phyloP scores from a whole-genome alignment of 2,888 invertebrate species.

The Kryphioiulus occultus region DNA sequence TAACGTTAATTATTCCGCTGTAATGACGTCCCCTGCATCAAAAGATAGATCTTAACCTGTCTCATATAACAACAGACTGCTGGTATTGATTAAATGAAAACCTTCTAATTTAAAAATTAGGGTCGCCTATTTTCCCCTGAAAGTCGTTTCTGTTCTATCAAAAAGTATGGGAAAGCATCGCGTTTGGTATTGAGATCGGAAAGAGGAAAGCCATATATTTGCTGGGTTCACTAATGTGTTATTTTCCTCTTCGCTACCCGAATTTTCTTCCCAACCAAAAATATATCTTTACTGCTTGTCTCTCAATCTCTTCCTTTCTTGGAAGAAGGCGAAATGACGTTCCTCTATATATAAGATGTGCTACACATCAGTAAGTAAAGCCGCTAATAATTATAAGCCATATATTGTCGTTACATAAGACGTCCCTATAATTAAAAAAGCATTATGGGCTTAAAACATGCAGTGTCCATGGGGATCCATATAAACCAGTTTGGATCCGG shows the following conservation, averaged over 20 bases:
- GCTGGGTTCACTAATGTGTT: not conserved
- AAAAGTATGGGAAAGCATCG: not conserved
- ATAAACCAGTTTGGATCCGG: not conserved
- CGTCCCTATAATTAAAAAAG: not conserved
- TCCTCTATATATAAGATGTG: not conserved
- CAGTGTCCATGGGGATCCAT: not conserved
- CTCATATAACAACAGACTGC: not conserved
- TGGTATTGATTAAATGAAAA: slow-evolving; percentile 8
- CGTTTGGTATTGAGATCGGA: slow-evolving; percentile 12
- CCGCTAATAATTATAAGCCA: slow-evolving; percentile 16
- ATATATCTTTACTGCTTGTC: not conserved
- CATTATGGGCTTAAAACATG: not conserved
- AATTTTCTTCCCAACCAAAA: not conserved
- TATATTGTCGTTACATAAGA: not conserved
- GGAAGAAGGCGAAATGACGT: not conserved
- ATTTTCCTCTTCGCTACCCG: not conserved
- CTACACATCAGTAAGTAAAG: not conserved
- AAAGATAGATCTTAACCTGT: slow-evolving; percentile 1
- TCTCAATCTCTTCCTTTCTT: not conserved
- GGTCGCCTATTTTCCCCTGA: not conserved
- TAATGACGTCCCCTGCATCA: not conserved
- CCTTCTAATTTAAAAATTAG: not conserved
- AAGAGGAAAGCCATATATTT: slow-evolving; percentile 8
- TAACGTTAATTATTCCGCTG: not conserved
- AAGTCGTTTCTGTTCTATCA: not conserved